Base-by-base conservation (phyloP, 2,888 invertebrate species). In the Leptinotarsa rubiginosa region DNA sequence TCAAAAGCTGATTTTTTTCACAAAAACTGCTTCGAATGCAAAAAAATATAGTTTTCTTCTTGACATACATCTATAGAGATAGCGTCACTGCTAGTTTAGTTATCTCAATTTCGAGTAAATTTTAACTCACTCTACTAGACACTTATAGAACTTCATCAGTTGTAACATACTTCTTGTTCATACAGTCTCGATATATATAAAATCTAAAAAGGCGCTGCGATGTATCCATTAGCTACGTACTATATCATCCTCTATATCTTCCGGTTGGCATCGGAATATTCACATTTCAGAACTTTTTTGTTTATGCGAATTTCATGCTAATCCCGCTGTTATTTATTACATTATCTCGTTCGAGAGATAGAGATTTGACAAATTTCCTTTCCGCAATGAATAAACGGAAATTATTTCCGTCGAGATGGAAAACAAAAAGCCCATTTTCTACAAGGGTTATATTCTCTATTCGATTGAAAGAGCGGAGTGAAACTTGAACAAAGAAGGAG, bases 221-320 rank as follows among this genome's bases (percentile, higher is more conserved):
- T 78, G 78, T 79, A 83, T 81, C 81, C 83, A 84, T 83, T 82
- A 79, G 77, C 73, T 73, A 76, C 70, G 76, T 75, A 78, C 79
- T 86, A 83, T 83, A 85, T 86, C 86, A 86, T 85, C 81, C 81
- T 81, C 82, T 85, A 86, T 86, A 84, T 84, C 86, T 86, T 85
- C 86, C 86, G 86, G 83, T 85, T 84, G 85, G 85, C 85, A 85
- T 85, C 83, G 84, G 81, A 82, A 84, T 84, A 85, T 84, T 83
- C 85, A 84, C 83, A 83, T 84, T 85, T 81, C 81, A 81, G 82
- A 84, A 83, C 81, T 85, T 86, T 86, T 86, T 84, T 85, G 84
- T 84, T 83, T 83, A 83, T 83, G 81, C 75, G 83, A 78, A 83
- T 84, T 81, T 84, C 83, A 85, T 85, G 85, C 82, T 83, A 85